These are phyloP conservation scores for Trichonephila clavipes DNA, from an alignment of 1,140 invertebrate species.

Conservation along the genomic window DNA sequence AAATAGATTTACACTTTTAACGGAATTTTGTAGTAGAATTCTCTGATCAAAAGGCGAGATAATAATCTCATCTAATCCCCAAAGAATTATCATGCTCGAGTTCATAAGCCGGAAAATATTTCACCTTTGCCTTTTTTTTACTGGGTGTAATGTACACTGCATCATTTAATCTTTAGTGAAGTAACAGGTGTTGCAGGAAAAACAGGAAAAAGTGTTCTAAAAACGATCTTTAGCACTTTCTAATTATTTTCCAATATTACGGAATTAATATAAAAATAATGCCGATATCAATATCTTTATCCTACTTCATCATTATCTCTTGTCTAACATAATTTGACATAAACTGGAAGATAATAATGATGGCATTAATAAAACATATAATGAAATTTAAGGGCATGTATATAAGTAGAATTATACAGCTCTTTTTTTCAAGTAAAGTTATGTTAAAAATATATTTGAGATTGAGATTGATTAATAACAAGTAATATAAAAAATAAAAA, in stretches of 20 bases:
- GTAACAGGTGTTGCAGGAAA: neutral
- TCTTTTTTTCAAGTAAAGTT: too few relatives aligned
- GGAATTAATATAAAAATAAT: too few relatives aligned
- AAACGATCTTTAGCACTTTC: neutral
- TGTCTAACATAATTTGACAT: too few relatives aligned
- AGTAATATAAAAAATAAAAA: too few relatives aligned
- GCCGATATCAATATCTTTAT: too few relatives aligned
- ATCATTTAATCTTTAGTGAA: neutral
- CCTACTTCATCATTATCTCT: neutral
- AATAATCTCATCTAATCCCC: constrained; percentile 17
- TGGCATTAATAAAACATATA: too few relatives aligned
- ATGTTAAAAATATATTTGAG: too few relatives aligned
- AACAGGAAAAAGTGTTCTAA: neutral
- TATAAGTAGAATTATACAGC: too few relatives aligned
- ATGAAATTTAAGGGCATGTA: too few relatives aligned
- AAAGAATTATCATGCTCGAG: neutral
- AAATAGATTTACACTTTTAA: neutral
- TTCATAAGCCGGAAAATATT: neutral
- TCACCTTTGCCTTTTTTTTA: neutral
- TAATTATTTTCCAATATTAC: neutral
- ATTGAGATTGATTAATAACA: too few relatives aligned
- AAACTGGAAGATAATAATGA: too few relatives aligned
- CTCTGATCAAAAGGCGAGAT: neutral
- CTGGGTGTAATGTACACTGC: neutral
- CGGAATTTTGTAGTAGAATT: neutral